Conservation (phyloP, 2,113 vertebrate species). For the Turnix velox region DNA sequence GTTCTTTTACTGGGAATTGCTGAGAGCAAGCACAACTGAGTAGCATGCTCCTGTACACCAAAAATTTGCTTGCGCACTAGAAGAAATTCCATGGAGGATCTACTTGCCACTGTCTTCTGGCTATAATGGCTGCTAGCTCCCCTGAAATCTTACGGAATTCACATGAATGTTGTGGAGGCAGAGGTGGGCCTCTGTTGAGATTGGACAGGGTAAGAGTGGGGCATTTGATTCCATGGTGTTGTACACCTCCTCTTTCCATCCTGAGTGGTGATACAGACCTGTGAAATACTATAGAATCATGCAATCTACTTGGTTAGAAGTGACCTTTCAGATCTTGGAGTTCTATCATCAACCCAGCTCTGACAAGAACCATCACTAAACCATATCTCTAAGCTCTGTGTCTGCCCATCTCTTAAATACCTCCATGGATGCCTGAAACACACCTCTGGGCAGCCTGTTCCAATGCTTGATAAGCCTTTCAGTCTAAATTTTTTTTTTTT, state of each 20-base stretch:
- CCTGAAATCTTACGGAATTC: background rate
- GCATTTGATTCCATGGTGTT: background rate
- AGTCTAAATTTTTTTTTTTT: no score
- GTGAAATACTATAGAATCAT: background rate
- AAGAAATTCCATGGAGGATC: background rate
- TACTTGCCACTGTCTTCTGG: background rate
- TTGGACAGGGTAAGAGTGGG: background rate
- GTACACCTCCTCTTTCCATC: background rate
- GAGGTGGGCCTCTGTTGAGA: rapidly evolving
- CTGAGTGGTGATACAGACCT: background rate
- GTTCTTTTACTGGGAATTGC: background rate
- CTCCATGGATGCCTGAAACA: no score
- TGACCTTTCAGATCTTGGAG: no score
- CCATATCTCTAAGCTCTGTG: no score
- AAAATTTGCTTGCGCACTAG: background rate
- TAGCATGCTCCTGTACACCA: background rate
- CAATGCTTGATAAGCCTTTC: no score
- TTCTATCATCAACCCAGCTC: no score
- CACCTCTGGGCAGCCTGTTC: no score
- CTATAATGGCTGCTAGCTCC: background rate
- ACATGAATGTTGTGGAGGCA: background rate
- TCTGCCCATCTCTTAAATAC: no score
- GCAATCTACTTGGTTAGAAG: no score
- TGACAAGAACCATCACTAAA: no score
- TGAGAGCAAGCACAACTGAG: background rate